Evolutionary conservation across 1,140 invertebrate genomes (phyloP).

Genomic region (Stegodyphus mimosarum): DNA sequence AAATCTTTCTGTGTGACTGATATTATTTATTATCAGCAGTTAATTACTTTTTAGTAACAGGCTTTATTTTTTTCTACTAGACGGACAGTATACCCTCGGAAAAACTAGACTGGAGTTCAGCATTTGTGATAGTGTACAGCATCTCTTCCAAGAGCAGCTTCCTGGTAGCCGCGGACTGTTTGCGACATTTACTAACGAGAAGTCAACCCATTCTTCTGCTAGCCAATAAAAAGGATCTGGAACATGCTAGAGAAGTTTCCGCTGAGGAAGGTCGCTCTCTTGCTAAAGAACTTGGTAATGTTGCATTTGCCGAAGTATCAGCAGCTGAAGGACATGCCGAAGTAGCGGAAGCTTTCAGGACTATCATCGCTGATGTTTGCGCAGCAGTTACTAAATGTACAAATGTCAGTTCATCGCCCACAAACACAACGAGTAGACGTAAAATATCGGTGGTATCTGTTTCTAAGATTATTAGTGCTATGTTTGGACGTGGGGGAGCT

Average conservation of each 20-base stretch:
- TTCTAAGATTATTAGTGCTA: constrained; percentile 51
- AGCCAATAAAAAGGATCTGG: constrained; percentile 85
- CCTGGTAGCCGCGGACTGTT: constrained; percentile 76
- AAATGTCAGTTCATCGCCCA: constrained; percentile 18
- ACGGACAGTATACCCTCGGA: constrained; percentile 78
- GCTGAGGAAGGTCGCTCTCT: constrained; percentile 84
- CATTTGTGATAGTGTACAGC: constrained; percentile 85
- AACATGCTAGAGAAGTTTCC: constrained; percentile 78
- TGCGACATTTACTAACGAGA: constrained; percentile 54
- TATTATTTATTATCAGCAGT: no score
- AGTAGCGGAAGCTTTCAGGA: constrained; percentile 82
- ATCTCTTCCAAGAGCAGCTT: constrained; percentile 81
- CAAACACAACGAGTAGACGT: constrained; percentile 13
- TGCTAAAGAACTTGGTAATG: constrained; percentile 74
- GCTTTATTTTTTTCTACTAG: constrained; percentile 67
- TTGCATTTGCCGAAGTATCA: constrained; percentile 87
- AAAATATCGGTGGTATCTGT: constrained; percentile 53
- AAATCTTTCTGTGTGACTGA: no score
- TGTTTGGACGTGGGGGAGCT: constrained; percentile 37
- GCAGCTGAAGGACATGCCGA: constrained; percentile 83
- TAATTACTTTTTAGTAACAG: no score
- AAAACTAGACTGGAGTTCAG: constrained; percentile 84
- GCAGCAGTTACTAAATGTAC: constrained; percentile 66
- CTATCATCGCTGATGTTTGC: constrained; percentile 75
- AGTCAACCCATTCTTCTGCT: constrained; percentile 76